Evolutionary conservation across 2,797 vertebrate genomes (phyloP).

Genomic region (Ptychadena robeensis): DNA sequence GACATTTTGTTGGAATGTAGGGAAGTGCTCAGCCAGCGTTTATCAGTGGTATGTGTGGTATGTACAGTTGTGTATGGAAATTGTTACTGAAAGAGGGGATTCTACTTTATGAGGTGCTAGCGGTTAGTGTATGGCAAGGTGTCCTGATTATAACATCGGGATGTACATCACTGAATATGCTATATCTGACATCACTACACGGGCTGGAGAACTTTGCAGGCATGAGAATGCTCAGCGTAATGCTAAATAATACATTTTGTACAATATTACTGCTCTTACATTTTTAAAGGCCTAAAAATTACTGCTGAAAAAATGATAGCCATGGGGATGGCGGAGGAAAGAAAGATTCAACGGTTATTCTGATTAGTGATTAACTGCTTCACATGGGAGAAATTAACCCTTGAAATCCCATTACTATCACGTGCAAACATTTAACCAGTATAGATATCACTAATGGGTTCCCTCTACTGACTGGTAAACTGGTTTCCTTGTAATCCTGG

Average conservation of each 20-base stretch:
- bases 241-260: constrained; percentile 11
- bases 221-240: background rate
- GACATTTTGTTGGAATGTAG: background rate
- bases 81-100: background rate
- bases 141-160: background rate
- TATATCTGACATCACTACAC: background rate
- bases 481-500: too few species aligned
- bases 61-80: background rate
- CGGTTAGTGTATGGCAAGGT: background rate
- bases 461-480: background rate
- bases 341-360: background rate
- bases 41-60: background rate
- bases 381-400: background rate
- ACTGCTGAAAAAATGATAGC: constrained; percentile 9
- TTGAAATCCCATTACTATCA: background rate
- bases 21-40: background rate
- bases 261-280: constrained; percentile 35
- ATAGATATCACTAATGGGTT: background rate
- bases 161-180: background rate
- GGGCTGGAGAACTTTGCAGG: background rate
- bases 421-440: background rate
- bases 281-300: constrained; percentile 38
- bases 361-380: background rate
- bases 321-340: background rate
- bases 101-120: background rate